Evolutionary conservation across 1,140 invertebrate genomes (phyloP).

Genomic region (Drosophila nikananu): DNA sequence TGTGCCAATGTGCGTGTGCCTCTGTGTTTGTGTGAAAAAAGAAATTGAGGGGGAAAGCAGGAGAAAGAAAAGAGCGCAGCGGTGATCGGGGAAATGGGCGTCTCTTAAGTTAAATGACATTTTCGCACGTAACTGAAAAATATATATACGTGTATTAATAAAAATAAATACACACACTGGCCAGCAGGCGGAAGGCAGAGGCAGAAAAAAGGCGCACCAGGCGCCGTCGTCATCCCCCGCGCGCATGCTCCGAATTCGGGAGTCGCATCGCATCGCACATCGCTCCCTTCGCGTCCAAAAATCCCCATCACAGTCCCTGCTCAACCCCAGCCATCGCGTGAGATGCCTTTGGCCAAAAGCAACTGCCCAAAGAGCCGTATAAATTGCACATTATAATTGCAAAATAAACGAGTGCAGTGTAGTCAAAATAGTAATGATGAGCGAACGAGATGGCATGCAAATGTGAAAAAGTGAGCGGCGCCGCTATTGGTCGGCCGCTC

Average conservation of each 20-base stretch:
- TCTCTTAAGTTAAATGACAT: conserved; percentile 66
- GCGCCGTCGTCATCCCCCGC: conserved; percentile 27
- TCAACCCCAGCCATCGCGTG: conserved; percentile 13
- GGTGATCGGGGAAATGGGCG: conserved; percentile 44
- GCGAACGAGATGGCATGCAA: conserved; percentile 18
- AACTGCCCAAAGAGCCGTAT: conserved; percentile 33
- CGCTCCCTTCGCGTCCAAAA: background rate
- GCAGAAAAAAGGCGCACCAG: conserved; percentile 48
- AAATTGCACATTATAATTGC: conserved; percentile 60
- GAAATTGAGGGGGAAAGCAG: conserved; percentile 48
- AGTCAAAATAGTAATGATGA: conserved; percentile 40
- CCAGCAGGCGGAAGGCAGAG: conserved; percentile 47
- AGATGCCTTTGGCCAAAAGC: background rate
- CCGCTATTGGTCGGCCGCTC: conserved; percentile 19
- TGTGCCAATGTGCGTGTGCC: conserved; percentile 26
- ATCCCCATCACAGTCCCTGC: background rate
- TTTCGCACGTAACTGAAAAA: conserved; percentile 65
- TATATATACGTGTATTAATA: conserved; percentile 69
- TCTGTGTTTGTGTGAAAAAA: conserved; percentile 43
- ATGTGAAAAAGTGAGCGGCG: conserved; percentile 51
- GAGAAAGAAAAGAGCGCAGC: conserved; percentile 20
- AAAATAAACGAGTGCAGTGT: conserved; percentile 55
- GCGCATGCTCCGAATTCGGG: conserved; percentile 52
- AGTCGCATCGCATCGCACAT: conserved; percentile 20
- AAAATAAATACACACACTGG: conserved; percentile 67